Evolutionary conservation across 2,797 vertebrate genomes (phyloP).

Genomic region (Hippoglossus hippoglossus): DNA sequence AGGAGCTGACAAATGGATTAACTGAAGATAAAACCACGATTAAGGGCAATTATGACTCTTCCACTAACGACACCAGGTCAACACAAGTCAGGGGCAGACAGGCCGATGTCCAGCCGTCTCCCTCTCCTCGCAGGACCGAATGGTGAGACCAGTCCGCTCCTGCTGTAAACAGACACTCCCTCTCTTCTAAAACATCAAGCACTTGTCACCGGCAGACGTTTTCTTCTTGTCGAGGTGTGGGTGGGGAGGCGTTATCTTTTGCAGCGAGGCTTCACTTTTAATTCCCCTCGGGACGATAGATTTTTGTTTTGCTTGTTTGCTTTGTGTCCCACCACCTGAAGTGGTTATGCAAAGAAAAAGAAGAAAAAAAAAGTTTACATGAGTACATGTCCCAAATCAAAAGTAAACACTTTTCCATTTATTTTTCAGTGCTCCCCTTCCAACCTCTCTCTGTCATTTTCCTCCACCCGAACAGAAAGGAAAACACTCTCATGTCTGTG

Average conservation of each 20-base stretch:
- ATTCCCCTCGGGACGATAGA: slow-evolving; percentile 62
- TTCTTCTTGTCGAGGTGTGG: slow-evolving; percentile 37
- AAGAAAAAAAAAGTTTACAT: slow-evolving; percentile 58
- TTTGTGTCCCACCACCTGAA: slow-evolving; percentile 56
- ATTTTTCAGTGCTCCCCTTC: slow-evolving; percentile 45
- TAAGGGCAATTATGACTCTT: slow-evolving; percentile 85
- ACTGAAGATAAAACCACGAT: slow-evolving; percentile 86
- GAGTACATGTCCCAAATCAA: slow-evolving; percentile 72
- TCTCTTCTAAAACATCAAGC: slow-evolving; percentile 70
- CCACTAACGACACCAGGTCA: slow-evolving; percentile 82
- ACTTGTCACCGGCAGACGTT: slow-evolving; percentile 52
- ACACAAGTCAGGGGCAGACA: slow-evolving; percentile 85
- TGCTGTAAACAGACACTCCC: slow-evolving; percentile 20
- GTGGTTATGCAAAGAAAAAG: slow-evolving; percentile 44
- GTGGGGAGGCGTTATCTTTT: slow-evolving; percentile 57
- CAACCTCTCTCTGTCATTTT: slow-evolving; percentile 54
- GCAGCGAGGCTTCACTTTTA: slow-evolving; percentile 48
- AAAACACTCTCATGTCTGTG: slow-evolving; percentile 26
- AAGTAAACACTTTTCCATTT: slow-evolving; percentile 66
- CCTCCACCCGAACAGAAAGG: slow-evolving; percentile 30
- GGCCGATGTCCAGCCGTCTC: slow-evolving; percentile 86
- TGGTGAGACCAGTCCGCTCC: slow-evolving; percentile 78
- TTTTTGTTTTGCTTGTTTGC: slow-evolving; percentile 67
- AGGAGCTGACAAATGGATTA: slow-evolving; percentile 89
- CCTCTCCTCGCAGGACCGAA: slow-evolving; percentile 85